phyloP scores from a whole-genome alignment of 2,888 invertebrate genomes.

The Galeruca laticollis region DNA sequence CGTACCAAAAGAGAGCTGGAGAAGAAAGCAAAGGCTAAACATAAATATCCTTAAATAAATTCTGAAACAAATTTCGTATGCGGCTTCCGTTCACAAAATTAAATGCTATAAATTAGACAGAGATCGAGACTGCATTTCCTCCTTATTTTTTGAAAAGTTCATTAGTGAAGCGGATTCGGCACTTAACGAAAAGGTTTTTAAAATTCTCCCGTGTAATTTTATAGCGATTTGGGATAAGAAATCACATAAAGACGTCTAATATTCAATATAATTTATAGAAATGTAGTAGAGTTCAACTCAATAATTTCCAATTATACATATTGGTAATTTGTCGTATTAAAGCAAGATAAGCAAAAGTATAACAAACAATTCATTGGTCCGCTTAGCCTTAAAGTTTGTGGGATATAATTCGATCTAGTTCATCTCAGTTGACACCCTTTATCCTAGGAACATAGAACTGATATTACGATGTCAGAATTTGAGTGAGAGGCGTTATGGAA shows the following conservation, averaged over 20 bases:
- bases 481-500: conserved; percentile 10
- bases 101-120: conserved; percentile 32
- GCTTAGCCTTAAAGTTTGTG: background rate
- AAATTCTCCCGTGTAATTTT: no score
- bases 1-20: background rate
- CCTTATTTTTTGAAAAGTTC: conserved; percentile 12
- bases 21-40: conserved; percentile 4
- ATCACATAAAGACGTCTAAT: no score
- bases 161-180: background rate
- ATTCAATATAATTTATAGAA: no score
- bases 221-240: no score
- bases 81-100: conserved; percentile 32
- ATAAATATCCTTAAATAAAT: conserved; percentile 33
- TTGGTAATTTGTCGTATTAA: background rate
- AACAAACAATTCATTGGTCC: background rate
- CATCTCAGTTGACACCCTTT: conserved; percentile 7
- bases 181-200: background rate
- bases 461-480: conserved; percentile 21
- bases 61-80: conserved; percentile 30
- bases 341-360: background rate
- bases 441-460: conserved; percentile 16
- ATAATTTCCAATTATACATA: no score
- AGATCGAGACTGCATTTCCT: conserved; percentile 28
- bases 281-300: no score
- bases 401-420: conserved; percentile 11